phyloP scores from a whole-genome alignment of 2,113 vertebrate species.

The Chamaetylas fuelleborni region DNA sequence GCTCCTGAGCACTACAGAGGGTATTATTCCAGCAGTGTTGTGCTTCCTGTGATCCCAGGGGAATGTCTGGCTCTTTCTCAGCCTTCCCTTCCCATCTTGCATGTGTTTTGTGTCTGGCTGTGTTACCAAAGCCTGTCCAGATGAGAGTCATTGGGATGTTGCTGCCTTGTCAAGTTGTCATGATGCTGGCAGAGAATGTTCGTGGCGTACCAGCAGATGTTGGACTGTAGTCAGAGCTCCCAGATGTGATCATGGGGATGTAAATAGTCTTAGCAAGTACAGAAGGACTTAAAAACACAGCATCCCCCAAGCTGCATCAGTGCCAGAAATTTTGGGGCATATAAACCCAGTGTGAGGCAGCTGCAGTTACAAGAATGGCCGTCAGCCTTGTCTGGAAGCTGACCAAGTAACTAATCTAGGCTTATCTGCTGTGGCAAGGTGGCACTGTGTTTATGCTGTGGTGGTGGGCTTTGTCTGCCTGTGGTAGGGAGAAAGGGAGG shows the following conservation, averaged over 20 bases:
- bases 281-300: not conserved
- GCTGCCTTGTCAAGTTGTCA: not conserved
- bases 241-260: not conserved
- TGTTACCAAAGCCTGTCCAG: not conserved
- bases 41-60: not conserved
- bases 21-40: not conserved
- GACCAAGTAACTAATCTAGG: not conserved
- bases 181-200: not conserved
- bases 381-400: not conserved
- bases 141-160: constrained; percentile 1
- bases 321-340: not conserved
- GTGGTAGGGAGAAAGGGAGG: not conserved
- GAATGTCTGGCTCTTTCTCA: not conserved
- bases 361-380: not conserved
- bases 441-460: fast-evolving
- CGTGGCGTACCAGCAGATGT: not conserved
- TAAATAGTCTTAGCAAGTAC: not conserved
- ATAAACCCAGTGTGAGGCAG: not conserved
- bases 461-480: not conserved
- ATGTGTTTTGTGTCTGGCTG: not conserved
- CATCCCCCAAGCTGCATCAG: not conserved
- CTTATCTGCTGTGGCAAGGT: not conserved
- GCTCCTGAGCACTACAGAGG: not conserved
- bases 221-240: not conserved
- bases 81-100: not conserved